Base-by-base conservation (phyloP, 2,888 invertebrate genomes). In the Seira musarum region DNA sequence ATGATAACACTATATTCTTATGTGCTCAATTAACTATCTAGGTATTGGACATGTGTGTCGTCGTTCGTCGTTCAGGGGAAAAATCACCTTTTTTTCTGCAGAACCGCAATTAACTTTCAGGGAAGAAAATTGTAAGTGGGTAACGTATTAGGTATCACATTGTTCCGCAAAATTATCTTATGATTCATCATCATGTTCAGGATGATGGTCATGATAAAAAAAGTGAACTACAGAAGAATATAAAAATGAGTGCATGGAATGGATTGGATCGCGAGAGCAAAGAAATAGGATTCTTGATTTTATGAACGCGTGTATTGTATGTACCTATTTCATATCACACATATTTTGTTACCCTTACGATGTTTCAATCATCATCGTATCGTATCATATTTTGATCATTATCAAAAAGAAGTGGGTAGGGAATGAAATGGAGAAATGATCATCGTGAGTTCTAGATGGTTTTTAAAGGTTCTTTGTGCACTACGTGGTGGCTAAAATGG, bases 21-120 rank as follows among this genome's bases (percentile, higher is more conserved):
- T 69, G 68, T 69, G 68, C 68, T 69, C 68, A 69, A 69, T 69
- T 69, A 69, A 49, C 30, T 69, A n/a, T 69, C 53, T 69, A 57
- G 68, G 68, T 15, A 53, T 53, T 53, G 53, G 17, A 53, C 53
- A 53, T 53, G 53, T 53, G 17, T 53, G 53, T 53, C 53, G 53
- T 53, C 15, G 17, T 53, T 53, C 3, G 13, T 8, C 13, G 6
- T 40, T 40, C 40, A 13, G 53, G 15, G 53, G 15, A 53, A 53
- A 53, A 30, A 30, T 30, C 8, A 30, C 30, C 8, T 30, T 30
- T 30, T 30, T 30, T 8, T 30, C 30, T 30, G 3, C n/a, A n/a
- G 30, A 30, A 30, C 30, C 30, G 30, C 30, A 30, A 30, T 30
- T 30, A 30, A 30, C 30, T 30, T 30, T 30, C 30, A 30, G 30